A percentile compares a stretch with the other conserved stretches of the same genome.
These are phyloP conservation scores for Hyppa rectilinea DNA, from an alignment of 2,888 invertebrate genomes.

Conservation along the genomic window DNA sequence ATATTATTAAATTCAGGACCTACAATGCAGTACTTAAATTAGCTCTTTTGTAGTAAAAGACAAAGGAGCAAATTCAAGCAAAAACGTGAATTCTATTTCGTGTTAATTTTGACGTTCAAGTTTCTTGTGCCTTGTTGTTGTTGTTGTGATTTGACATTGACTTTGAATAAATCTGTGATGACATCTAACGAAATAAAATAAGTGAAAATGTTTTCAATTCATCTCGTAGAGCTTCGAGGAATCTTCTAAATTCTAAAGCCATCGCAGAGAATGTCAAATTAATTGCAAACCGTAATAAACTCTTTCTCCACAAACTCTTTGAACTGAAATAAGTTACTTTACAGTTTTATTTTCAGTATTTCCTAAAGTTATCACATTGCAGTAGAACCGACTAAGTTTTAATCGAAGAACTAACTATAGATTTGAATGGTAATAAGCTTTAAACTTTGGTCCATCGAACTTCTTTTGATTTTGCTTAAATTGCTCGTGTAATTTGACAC, in stretches of 20 bases:
- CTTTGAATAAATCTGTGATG: neutral
- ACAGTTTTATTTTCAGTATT: slow-evolving; percentile 49
- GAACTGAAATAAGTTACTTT: slow-evolving; percentile 31
- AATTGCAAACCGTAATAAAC: slow-evolving; percentile 38
- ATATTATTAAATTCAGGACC: too few relatives aligned
- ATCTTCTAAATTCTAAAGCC: neutral
- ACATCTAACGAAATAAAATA: neutral
- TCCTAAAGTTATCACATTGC: slow-evolving; percentile 40
- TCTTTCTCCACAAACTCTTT: slow-evolving; percentile 9
- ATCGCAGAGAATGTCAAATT: slow-evolving; percentile 29
- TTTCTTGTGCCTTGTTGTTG: too few relatives aligned
- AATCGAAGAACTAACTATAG: slow-evolving; percentile 50
- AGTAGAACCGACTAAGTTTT: slow-evolving; percentile 45
- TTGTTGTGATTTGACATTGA: too few relatives aligned
- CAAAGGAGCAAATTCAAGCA: neutral
- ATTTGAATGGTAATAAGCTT: slow-evolving; percentile 57
- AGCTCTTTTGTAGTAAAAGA: too few relatives aligned
- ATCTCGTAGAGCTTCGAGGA: neutral
- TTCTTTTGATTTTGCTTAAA: slow-evolving; percentile 27
- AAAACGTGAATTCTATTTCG: too few relatives aligned
- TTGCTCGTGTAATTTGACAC: slow-evolving; percentile 18
- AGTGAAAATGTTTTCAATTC: neutral
- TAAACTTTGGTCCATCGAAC: slow-evolving; percentile 19
- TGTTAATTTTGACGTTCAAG: too few relatives aligned
- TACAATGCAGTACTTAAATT: too few relatives aligned